phyloP scores from a whole-genome alignment of 2,113 vertebrate species.

The Ptyas mucosa region DNA sequence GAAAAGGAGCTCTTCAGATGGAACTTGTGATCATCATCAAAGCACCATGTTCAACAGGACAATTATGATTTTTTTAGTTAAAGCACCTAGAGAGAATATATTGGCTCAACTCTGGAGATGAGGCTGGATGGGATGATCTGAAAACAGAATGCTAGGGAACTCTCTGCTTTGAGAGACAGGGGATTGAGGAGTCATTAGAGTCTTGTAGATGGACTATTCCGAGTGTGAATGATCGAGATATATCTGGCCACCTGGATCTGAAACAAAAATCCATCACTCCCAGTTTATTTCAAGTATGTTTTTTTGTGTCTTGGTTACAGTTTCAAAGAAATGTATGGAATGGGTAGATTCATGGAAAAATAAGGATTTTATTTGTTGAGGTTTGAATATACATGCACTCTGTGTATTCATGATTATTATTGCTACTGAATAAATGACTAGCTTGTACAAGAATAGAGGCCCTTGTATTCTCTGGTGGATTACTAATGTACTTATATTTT shows the following conservation, averaged over 20 bases:
- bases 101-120: background rate
- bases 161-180: background rate
- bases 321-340: background rate
- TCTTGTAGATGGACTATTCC: background rate
- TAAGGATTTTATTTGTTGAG: background rate
- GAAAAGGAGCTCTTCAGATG: background rate
- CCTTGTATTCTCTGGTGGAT: background rate
- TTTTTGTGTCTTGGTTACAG: background rate
- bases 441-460: background rate
- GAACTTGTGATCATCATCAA: background rate
- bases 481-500: background rate
- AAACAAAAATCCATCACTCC: background rate
- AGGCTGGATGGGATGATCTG: background rate
- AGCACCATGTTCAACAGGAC: background rate
- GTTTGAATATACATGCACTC: background rate
- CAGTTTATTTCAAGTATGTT: background rate
- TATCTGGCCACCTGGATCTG: background rate
- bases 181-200: background rate
- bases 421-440: background rate
- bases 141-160: background rate
- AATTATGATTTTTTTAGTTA: background rate
- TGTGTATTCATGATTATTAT: background rate
- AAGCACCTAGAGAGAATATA: background rate
- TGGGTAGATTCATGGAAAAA: background rate
- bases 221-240: background rate